A percentile compares a stretch with the other conserved stretches of the same genome.
Evolutionary conservation across 2,113 vertebrate genomes (phyloP).

Genomic region (Catharus bicknelli): DNA sequence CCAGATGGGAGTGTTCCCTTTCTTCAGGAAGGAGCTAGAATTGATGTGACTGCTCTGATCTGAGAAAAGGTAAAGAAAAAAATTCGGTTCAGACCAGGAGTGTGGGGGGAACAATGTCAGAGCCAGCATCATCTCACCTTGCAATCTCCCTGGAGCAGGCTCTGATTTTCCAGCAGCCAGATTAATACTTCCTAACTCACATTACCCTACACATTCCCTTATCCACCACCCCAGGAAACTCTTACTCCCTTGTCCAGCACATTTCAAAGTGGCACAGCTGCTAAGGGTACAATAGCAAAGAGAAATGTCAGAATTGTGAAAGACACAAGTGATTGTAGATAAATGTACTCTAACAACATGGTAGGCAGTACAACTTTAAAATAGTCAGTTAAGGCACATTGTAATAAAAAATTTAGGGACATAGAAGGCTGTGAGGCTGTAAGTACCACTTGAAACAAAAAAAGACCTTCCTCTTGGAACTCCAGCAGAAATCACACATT

Average conservation of each 20-base stretch:
- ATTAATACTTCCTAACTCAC: not conserved
- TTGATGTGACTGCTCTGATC: not conserved
- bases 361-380: not conserved
- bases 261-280: not conserved
- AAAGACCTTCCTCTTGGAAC: not conserved
- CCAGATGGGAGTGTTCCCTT: not conserved
- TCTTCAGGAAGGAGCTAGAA: not conserved
- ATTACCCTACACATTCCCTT: not conserved
- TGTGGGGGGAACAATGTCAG: accelerated
- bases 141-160: not conserved
- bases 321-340: not conserved
- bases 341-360: accelerated
- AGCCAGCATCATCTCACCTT: not conserved
- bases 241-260: not conserved
- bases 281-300: not conserved
- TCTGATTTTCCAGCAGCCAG: not conserved
- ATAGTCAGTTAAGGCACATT: not conserved
- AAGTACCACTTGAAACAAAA: not conserved
- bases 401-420: not conserved
- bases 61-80: not conserved
- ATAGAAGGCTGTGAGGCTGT: not conserved
- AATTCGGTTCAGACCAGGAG: not conserved
- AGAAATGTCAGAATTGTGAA: not conserved
- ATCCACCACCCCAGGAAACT: not conserved
- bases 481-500: not conserved